These are phyloP conservation scores for Rachycentron canadum DNA, from an alignment of 2,797 vertebrate genomes.

Conservation along the genomic window DNA sequence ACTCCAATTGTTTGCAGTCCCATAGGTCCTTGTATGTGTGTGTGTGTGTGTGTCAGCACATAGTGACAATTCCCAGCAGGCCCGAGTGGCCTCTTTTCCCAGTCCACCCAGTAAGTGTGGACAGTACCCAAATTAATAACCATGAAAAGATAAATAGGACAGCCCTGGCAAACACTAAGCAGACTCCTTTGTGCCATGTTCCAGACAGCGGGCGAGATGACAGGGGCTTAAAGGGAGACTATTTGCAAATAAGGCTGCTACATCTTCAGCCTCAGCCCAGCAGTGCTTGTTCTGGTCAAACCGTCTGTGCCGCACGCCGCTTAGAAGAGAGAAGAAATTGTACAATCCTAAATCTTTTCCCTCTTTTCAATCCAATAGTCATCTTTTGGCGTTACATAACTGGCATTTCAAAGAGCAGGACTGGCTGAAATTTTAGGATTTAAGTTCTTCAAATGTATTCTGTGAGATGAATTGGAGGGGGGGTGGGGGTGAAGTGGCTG, in stretches of 20 bases:
- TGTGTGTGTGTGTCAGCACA: conserved; percentile 22
- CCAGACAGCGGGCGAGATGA: conserved; percentile 59
- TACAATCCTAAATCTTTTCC: conserved; percentile 38
- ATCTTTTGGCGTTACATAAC: conserved; percentile 53
- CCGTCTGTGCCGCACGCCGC: conserved; percentile 21
- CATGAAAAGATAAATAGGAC: conserved; percentile 64
- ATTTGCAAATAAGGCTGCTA: conserved; percentile 51
- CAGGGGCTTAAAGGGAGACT: conserved; percentile 45
- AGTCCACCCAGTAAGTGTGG: conserved; percentile 36
- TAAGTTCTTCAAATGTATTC: conserved; percentile 58
- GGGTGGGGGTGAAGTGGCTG: conserved; percentile 14
- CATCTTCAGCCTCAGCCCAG: conserved; percentile 30
- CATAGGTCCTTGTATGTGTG: conserved; percentile 44
- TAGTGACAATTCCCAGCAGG: conserved; percentile 56
- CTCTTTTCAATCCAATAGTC: conserved; percentile 33
- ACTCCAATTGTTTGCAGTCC: conserved; percentile 45
- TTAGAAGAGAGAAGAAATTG: conserved; percentile 19
- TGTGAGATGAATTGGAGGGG: conserved; percentile 14
- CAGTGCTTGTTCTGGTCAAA: conserved; percentile 48
- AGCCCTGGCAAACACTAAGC: conserved; percentile 56
- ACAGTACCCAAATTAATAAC: conserved; percentile 68
- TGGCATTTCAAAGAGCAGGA: conserved; percentile 54
- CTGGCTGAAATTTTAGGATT: conserved; percentile 64
- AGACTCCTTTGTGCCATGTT: conserved; percentile 63
- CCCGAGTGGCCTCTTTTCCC: conserved; percentile 61